These are phyloP conservation scores for Herpetotheres cachinnans DNA, from an alignment of 2,113 vertebrate species.

Conservation along the genomic window DNA sequence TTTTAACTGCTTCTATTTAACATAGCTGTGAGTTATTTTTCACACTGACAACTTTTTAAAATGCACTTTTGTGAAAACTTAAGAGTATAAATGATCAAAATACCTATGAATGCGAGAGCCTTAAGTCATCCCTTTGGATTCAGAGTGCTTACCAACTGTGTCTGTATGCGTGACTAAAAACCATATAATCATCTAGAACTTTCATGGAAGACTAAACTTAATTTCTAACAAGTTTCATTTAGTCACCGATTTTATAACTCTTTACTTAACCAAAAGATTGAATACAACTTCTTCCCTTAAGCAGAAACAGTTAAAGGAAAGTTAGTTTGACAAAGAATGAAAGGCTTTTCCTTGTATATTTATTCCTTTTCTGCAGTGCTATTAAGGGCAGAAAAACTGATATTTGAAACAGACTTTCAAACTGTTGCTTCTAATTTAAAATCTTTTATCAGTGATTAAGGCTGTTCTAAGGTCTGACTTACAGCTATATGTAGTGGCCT, in stretches of 20 bases:
- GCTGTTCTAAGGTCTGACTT: background rate
- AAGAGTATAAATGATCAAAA: background rate
- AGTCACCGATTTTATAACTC: background rate
- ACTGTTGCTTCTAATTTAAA: background rate
- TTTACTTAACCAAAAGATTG: background rate
- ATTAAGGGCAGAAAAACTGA: background rate
- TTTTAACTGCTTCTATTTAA: background rate
- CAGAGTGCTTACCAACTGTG: background rate
- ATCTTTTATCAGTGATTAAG: background rate
- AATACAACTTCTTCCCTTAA: background rate
- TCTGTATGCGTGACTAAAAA: background rate
- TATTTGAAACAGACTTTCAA: background rate
- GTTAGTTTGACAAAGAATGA: background rate
- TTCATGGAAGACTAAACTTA: background rate
- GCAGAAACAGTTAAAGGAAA: background rate
- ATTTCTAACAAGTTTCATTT: background rate
- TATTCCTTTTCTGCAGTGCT: background rate
- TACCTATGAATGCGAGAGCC: background rate
- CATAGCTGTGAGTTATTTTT: background rate
- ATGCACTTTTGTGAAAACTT: background rate
- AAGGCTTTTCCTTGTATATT: background rate
- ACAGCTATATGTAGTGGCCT: background rate
- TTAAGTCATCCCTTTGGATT: background rate
- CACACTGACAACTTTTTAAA: background rate
- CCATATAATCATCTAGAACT: background rate